Conservation (phyloP, 2,888 invertebrate genomes). For the Trachelus stipa region DNA sequence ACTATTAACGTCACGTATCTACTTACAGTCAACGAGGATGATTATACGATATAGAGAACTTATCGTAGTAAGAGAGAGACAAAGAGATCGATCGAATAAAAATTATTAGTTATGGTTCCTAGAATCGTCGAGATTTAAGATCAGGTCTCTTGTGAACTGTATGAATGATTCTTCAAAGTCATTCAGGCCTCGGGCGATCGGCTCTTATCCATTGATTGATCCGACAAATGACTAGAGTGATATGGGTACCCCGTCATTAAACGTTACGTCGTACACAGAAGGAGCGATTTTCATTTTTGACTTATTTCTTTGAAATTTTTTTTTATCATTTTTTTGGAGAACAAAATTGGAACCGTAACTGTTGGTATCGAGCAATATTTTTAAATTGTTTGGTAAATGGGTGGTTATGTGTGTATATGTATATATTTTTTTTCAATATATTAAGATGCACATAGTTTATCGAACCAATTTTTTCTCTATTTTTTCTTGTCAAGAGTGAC, state of each 20-base stretch:
- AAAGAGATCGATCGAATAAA: not conserved
- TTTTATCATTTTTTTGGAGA: not conserved
- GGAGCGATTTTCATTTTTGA: not conserved
- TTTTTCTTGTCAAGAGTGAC: not conserved
- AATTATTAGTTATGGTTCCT: not conserved
- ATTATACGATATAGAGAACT: not conserved
- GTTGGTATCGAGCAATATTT: not conserved
- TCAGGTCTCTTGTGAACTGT: not conserved
- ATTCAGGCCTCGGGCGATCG: slow-evolving; percentile 1
- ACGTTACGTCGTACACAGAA: not conserved
- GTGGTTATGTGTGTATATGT: not conserved
- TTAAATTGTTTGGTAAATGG: not conserved
- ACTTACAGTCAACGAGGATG: not conserved
- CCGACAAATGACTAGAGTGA: slow-evolving; percentile 2
- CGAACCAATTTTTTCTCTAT: not conserved
- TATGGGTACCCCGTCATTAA: not conserved
- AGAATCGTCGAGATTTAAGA: not conserved
- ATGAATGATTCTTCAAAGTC: not conserved
- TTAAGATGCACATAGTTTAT: not conserved
- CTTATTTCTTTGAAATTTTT: not conserved
- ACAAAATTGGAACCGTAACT: not conserved
- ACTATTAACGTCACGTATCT: not conserved
- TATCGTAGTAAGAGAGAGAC: not conserved
- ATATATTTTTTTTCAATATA: not conserved
- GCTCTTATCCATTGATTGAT: not conserved